Percentiles rank a stretch among this genome's conserved stretches.
Evolutionary conservation across 2,113 vertebrate genomes (phyloP).

Genomic region (Antigone vipio): DNA sequence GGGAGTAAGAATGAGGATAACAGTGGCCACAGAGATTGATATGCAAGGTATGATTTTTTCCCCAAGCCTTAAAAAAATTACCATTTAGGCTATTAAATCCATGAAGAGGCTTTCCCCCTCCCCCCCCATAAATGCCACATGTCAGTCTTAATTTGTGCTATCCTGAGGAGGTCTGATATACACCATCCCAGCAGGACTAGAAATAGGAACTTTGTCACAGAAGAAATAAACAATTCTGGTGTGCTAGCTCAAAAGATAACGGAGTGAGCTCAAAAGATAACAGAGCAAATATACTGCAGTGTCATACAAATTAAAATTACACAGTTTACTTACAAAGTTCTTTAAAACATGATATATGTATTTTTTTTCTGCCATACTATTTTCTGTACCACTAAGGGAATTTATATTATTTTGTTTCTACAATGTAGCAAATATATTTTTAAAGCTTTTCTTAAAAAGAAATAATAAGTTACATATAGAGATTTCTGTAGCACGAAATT

Average conservation of each 20-base stretch:
- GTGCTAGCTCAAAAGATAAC: not conserved
- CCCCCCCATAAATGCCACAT: not conserved
- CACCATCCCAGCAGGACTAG: not conserved
- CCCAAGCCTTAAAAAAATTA: not conserved
- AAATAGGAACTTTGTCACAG: not conserved
- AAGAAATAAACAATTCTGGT: not conserved
- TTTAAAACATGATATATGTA: not conserved
- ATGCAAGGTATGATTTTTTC: not conserved
- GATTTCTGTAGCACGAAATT: not conserved
- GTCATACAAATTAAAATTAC: not conserved
- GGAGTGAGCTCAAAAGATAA: not conserved
- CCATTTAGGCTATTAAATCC: not conserved
- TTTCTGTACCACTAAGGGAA: not conserved
- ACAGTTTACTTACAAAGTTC: not conserved
- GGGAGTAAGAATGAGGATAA: not conserved
- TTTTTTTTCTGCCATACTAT: not conserved
- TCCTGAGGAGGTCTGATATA: not conserved
- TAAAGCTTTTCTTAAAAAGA: not conserved
- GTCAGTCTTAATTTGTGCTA: not conserved
- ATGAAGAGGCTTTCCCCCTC: not conserved
- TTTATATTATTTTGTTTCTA: not conserved
- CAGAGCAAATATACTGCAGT: not conserved
- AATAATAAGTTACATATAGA: not conserved
- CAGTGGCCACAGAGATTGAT: not conserved
- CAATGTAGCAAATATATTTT: not conserved